A percentile compares a stretch with the other conserved stretches of the same genome.
These are phyloP conservation scores for Meandrusa payeni DNA, from an alignment of 2,888 invertebrate species.

Conservation along the genomic window DNA sequence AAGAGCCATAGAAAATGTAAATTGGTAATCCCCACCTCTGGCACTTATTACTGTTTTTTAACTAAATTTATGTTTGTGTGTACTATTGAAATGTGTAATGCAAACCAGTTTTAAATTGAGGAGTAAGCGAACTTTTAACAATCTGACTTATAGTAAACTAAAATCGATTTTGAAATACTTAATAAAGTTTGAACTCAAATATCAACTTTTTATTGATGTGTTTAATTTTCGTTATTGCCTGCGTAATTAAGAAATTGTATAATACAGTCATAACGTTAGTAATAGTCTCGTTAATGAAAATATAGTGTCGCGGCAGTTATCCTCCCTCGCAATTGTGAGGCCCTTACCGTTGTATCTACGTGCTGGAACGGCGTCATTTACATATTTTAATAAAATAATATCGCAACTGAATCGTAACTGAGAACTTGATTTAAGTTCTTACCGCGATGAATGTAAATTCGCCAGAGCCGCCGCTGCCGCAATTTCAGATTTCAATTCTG, in stretches of 20 bases:
- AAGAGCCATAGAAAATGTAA: no score
- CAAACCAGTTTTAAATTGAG: no score
- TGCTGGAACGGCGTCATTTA: slow-evolving; percentile 71
- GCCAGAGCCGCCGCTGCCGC: slow-evolving; percentile 69
- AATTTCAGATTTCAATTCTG: slow-evolving; percentile 80
- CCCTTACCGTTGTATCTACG: slow-evolving; percentile 68
- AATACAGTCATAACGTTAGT: slow-evolving; percentile 54
- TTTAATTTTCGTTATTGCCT: slow-evolving; percentile 10
- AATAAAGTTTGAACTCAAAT: no score
- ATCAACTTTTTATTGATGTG: background rate
- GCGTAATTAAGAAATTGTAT: slow-evolving; percentile 39
- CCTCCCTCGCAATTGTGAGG: slow-evolving; percentile 67
- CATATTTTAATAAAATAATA: slow-evolving; percentile 81
- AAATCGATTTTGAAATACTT: no score
- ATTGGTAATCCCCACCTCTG: no score
- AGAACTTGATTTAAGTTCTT: slow-evolving; percentile 81
- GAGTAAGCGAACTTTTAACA: no score
- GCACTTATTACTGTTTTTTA: no score
- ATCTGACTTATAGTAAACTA: no score
- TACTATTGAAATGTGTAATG: no score
- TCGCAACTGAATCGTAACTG: slow-evolving; percentile 80
- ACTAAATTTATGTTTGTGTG: no score
- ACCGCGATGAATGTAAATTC: slow-evolving; percentile 81
- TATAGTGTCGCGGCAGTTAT: slow-evolving; percentile 72
- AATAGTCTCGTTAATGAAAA: slow-evolving; percentile 71